Evolutionary conservation across 2,888 invertebrate species (phyloP).

Genomic region (Acrobasis suavella): DNA sequence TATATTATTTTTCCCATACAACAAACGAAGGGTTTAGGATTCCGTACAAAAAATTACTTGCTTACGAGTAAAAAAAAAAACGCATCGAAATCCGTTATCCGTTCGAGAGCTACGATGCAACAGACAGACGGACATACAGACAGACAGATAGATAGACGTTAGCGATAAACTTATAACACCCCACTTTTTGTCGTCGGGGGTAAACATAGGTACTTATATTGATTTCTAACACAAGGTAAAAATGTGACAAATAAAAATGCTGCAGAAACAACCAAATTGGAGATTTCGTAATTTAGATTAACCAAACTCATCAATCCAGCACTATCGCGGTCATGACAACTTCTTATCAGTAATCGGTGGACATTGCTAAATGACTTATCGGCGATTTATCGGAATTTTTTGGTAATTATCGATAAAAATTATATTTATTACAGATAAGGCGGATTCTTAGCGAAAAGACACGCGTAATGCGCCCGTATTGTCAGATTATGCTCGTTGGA

Average conservation of each 20-base stretch:
- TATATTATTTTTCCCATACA: too few relatives aligned
- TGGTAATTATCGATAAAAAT: constrained; percentile 34
- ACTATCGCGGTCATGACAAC: constrained; percentile 30
- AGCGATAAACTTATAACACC: too few relatives aligned
- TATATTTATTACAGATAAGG: constrained; percentile 18
- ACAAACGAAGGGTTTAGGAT: too few relatives aligned
- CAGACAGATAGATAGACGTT: too few relatives aligned
- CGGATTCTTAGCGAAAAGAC: constrained; percentile 35
- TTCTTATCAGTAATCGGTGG: constrained; percentile 22
- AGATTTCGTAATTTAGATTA: constrained; percentile 21
- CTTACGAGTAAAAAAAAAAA: too few relatives aligned
- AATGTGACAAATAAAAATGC: background rate
- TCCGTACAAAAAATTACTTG: too few relatives aligned
- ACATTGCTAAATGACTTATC: constrained; percentile 17
- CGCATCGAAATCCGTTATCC: too few relatives aligned
- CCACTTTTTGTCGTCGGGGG: too few relatives aligned
- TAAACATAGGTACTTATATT: too few relatives aligned
- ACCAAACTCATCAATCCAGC: constrained; percentile 48
- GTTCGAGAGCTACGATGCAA: too few relatives aligned
- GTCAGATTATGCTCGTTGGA: constrained; percentile 41
- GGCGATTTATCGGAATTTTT: constrained; percentile 29
- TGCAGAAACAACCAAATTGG: background rate
- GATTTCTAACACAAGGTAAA: background rate
- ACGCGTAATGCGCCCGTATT: constrained; percentile 45
- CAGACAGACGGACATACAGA: too few relatives aligned